Conservation (phyloP, 1,140 invertebrate genomes). For the Drosophila paulistorum region DNA sequence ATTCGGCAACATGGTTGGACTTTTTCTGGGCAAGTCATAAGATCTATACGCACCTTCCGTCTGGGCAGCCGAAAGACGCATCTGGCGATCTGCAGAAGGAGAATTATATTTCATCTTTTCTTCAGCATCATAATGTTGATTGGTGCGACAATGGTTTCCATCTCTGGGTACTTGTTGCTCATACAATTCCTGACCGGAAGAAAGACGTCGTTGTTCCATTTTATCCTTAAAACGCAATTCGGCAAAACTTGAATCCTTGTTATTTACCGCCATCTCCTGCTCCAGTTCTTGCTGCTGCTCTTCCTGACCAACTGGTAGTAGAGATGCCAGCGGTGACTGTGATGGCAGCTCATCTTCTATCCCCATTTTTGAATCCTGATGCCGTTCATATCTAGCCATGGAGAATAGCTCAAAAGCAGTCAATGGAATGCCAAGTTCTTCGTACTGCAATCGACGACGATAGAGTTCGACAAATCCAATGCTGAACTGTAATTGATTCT, state of each 20-base stretch:
- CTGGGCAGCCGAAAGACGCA: too few relatives aligned
- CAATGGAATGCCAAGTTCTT: slow-evolving; percentile 32
- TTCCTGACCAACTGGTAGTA: too few relatives aligned
- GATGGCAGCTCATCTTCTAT: not conserved
- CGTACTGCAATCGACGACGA: slow-evolving; percentile 27
- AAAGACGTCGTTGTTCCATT: not conserved
- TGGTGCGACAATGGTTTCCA: too few relatives aligned
- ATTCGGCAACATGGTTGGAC: too few relatives aligned
- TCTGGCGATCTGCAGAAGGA: too few relatives aligned
- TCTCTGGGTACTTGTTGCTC: not conserved
- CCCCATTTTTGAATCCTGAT: not conserved
- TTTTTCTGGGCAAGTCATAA: too few relatives aligned
- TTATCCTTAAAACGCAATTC: not conserved
- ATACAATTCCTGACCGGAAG: not conserved
- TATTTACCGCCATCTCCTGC: not conserved
- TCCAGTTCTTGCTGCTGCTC: too few relatives aligned
- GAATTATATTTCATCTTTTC: not conserved
- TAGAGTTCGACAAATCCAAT: slow-evolving; percentile 40
- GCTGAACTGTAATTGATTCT: not conserved
- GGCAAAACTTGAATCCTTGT: not conserved
- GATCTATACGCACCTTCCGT: too few relatives aligned
- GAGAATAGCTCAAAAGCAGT: slow-evolving; percentile 33
- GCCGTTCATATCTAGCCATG: slow-evolving; percentile 12
- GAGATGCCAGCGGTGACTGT: not conserved
- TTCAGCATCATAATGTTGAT: not conserved